Conservation (phyloP, 2,888 invertebrate species). For the Drosophila birchii region DNA sequence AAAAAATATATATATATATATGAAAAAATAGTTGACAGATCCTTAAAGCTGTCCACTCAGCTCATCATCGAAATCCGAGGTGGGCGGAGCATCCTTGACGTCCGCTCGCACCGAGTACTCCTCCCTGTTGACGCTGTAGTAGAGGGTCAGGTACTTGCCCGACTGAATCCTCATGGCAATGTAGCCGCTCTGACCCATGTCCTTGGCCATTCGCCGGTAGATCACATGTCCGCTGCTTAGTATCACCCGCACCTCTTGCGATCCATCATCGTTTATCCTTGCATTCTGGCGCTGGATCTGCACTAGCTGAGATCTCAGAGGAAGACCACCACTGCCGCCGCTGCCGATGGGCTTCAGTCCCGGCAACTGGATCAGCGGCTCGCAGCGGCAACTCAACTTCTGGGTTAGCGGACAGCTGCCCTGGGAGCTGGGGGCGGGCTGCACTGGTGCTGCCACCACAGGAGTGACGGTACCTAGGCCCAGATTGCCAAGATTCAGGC, state of each 20-base stretch:
- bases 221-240: constrained; percentile 71
- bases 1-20: neutral
- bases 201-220: constrained; percentile 62
- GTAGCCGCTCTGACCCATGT: constrained; percentile 64
- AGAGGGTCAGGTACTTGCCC: constrained; percentile 68
- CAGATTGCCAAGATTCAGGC: constrained; percentile 58
- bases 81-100: constrained; percentile 61
- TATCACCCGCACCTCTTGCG: constrained; percentile 65
- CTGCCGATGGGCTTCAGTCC: constrained; percentile 27
- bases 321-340: neutral
- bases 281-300: constrained; percentile 70
- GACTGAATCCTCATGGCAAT: constrained; percentile 60
- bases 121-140: constrained; percentile 67
- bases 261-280: constrained; percentile 65
- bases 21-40: neutral
- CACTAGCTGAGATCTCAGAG: constrained; percentile 33
- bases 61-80: constrained; percentile 56
- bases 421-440: constrained; percentile 12
- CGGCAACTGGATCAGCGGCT: constrained; percentile 58
- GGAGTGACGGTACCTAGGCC: constrained; percentile 57
- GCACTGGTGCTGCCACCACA: neutral
- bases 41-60: constrained; percentile 25
- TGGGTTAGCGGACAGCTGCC: constrained; percentile 65
- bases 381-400: constrained; percentile 74
- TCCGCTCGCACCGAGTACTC: constrained; percentile 81